These are phyloP conservation scores for Gisinianus flammeolus DNA, from an alignment of 2,888 invertebrate genomes.

Conservation along the genomic window DNA sequence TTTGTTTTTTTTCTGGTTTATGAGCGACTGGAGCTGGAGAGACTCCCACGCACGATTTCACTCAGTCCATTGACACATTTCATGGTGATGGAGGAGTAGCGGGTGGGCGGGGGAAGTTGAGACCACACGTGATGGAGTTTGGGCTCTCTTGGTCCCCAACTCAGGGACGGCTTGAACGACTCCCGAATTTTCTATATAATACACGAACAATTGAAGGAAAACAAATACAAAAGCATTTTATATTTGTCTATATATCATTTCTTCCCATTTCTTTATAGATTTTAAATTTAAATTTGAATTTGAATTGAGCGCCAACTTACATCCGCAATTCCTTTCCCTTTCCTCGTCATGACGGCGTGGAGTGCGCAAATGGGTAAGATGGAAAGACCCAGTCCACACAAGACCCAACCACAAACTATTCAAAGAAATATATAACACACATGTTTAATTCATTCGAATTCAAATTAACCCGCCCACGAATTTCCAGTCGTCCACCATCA, in stretches of 20 bases:
- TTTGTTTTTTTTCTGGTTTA: neutral
- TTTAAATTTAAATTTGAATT: neutral
- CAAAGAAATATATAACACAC: too few species aligned
- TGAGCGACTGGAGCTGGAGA: neutral
- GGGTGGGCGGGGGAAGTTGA: neutral
- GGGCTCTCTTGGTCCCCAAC: slow-evolving; percentile 41
- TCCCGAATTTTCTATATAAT: slow-evolving; percentile 36
- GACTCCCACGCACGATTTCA: neutral
- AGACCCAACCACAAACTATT: slow-evolving; percentile 52
- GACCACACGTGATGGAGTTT: slow-evolving; percentile 23
- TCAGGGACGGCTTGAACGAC: slow-evolving; percentile 24
- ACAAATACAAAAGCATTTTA: too few species aligned
- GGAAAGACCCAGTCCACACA: slow-evolving; percentile 62
- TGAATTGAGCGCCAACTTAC: too few species aligned
- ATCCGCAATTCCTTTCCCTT: neutral
- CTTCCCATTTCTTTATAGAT: neutral
- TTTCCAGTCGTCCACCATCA: too few species aligned
- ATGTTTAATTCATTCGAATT: too few species aligned
- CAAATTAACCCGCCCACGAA: too few species aligned
- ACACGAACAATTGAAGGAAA: neutral
- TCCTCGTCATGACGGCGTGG: slow-evolving; percentile 56
- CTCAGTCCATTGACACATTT: neutral
- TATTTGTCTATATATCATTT: neutral
- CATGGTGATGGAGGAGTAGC: neutral
- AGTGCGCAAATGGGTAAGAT: slow-evolving; percentile 65